Evolutionary conservation across 2,888 invertebrate genomes (phyloP).

Genomic region (Clepsis dumicolana): DNA sequence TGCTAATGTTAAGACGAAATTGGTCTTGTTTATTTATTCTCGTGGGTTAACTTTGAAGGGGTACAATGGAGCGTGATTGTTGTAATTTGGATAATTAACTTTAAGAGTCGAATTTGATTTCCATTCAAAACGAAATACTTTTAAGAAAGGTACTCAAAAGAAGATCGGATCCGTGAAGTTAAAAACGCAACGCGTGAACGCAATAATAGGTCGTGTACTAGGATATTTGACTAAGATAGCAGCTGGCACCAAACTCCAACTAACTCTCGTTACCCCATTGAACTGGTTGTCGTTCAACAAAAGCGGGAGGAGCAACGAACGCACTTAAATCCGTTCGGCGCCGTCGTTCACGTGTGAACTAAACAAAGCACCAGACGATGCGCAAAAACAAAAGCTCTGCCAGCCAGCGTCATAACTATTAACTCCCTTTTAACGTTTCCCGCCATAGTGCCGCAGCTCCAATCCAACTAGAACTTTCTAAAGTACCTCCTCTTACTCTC

Average conservation of each 20-base stretch:
- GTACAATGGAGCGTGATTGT: neutral
- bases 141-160: neutral
- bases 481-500: constrained; percentile 10
- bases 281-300: constrained; percentile 36
- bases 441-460: constrained; percentile 16
- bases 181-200: neutral
- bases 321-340: constrained; percentile 33
- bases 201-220: neutral
- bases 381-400: constrained; percentile 30
- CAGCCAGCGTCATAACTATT: constrained; percentile 33
- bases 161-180: neutral
- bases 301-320: constrained; percentile 29
- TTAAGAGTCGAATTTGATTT: neutral
- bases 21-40: constrained; percentile 2
- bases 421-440: constrained; percentile 36
- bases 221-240: neutral
- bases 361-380: constrained; percentile 29
- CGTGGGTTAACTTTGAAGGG: neutral
- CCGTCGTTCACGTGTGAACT: constrained; percentile 14
- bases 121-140: neutral
- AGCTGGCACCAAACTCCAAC: neutral
- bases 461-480: constrained; percentile 27
- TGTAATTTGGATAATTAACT: neutral
- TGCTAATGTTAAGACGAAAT: constrained; percentile 4
- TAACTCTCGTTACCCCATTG: constrained; percentile 19